These are phyloP conservation scores for Taurulus bubalis DNA, from an alignment of 2,113 vertebrate species.

Conservation along the genomic window DNA sequence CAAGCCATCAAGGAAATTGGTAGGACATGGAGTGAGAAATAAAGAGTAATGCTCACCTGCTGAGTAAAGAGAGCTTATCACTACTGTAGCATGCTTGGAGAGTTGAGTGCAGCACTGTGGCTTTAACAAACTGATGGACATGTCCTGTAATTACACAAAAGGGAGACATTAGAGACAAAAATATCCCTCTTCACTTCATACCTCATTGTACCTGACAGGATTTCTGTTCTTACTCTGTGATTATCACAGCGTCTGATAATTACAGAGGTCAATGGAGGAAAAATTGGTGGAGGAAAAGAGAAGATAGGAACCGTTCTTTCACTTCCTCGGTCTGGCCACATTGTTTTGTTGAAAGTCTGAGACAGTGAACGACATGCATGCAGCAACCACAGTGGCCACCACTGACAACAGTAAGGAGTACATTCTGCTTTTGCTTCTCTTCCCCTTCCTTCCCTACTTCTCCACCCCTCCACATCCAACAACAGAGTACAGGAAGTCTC, in stretches of 20 bases:
- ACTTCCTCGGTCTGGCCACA: conserved; percentile 52
- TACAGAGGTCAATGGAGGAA: conserved; percentile 4
- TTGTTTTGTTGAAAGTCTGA: conserved; percentile 50
- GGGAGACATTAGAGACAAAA: conserved; percentile 45
- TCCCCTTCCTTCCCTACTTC: conserved; percentile 73
- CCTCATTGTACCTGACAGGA: conserved; percentile 18
- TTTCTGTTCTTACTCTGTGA: conserved; percentile 23
- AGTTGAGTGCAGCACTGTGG: conserved; percentile 47
- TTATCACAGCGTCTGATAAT: conserved; percentile 17
- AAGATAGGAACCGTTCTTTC: conserved; percentile 37
- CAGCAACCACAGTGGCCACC: conserved; percentile 51
- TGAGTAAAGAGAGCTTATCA: conserved; percentile 45
- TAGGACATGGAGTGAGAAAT: not conserved
- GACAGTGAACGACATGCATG: conserved; percentile 12
- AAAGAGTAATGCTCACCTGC: conserved; percentile 65
- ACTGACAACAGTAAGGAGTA: conserved; percentile 61
- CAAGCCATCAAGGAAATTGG: not conserved
- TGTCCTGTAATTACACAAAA: conserved; percentile 71
- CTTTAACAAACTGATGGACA: conserved; percentile 70
- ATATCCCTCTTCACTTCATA: conserved; percentile 4
- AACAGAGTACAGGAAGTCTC: conserved; percentile 78
- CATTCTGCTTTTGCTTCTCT: conserved; percentile 67
- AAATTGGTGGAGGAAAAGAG: not conserved
- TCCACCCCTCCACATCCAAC: conserved; percentile 69
- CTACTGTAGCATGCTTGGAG: conserved; percentile 66